These are phyloP conservation scores for Poliocrania exsul DNA, from an alignment of 2,797 vertebrate genomes.

Conservation along the genomic window DNA sequence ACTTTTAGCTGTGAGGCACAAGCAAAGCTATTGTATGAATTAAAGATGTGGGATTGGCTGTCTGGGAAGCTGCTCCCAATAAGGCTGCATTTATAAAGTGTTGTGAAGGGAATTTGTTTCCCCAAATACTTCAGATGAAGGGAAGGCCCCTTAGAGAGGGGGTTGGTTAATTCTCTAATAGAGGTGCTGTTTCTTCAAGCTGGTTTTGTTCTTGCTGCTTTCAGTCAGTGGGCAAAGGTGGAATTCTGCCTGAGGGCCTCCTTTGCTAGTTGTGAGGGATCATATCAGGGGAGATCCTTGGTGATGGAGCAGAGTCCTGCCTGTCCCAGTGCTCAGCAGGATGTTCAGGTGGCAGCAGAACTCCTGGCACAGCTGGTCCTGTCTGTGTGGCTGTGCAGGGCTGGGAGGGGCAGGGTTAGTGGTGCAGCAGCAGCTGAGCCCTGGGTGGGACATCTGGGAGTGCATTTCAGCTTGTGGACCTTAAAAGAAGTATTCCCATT, in stretches of 20 bases:
- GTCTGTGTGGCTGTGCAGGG: background rate
- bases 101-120: background rate
- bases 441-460: background rate
- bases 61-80: background rate
- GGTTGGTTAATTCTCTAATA: background rate
- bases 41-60: background rate
- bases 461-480: background rate
- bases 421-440: background rate
- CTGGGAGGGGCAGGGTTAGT: background rate
- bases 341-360: background rate
- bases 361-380: background rate
- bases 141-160: background rate
- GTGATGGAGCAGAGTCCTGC: background rate
- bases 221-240: background rate
- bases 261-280: background rate
- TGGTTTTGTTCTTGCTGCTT: background rate
- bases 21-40: background rate
- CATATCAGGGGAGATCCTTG: background rate
- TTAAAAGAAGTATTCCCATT: background rate
- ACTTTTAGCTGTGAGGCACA: conserved; percentile 18
- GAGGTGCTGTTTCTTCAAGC: background rate
- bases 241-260: background rate
- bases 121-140: background rate
- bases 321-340: background rate
- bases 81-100: background rate